Evolutionary conservation across 2,113 vertebrate species (phyloP), one percentile per base, ranked within the genome.

Genomic region (Brienomyrus longianalis): DNA sequence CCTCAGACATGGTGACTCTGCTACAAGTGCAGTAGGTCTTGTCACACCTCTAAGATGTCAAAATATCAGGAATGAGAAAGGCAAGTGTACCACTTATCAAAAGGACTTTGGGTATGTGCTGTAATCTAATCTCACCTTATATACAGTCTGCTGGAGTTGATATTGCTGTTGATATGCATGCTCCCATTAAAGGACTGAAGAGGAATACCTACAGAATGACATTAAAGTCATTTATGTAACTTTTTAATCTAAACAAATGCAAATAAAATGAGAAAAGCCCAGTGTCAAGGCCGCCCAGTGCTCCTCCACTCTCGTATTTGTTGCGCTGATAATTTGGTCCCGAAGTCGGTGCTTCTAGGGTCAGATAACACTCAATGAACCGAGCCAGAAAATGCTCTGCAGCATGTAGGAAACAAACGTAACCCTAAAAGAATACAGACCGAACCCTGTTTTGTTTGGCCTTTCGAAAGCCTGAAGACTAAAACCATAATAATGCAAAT

Each of bases 401-500:
- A 17, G 5, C 70, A 3, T 39, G 13, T 35, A 77, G 13, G 70
- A 77, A 77, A 35, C 35, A 80, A 80, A 39, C 74, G 2, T 39
- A 27, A 43, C 17, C 74, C 35, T 80, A 80, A 7, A 35, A 80
- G 35, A 80, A 80, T 80, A 17, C 35, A 0, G 74, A 43, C 35
- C 74, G 0, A 43, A 43, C 35, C 35, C 35, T 77, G 35, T 77
- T 80, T 43, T 80, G 35, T 80, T 80, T 80, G 74, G 74, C 74
- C 83, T n/a, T 5, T 84, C 23, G 43, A 9, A 84, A 48, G 45
- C 39, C 83, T 47, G 39, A 48, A 48, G 45, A 84, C 83, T n/a
- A 10, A 47, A 84, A 48, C 39, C 21, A 84, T 84, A 48, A 47
- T 48, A 4, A 21, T 11, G 35, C 21, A 83, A 94, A 92, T 92